phyloP scores from a whole-genome alignment of 2,888 invertebrate genomes.

The Scaptomyza polygonia region DNA sequence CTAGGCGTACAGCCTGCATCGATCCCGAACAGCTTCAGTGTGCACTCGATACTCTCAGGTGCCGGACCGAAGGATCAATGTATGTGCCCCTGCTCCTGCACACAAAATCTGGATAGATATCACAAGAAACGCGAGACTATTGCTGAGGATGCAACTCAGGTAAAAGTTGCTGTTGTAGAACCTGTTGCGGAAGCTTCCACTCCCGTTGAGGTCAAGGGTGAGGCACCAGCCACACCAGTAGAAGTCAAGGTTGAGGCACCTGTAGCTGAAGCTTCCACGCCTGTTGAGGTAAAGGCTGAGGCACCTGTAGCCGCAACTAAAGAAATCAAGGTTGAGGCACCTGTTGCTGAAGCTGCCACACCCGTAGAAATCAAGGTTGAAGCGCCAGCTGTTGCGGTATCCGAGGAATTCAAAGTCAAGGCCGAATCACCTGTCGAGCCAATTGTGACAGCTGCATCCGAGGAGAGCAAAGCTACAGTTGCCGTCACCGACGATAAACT shows the following conservation, averaged over 20 bases:
- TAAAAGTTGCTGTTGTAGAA: conserved; percentile 13
- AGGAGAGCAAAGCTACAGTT: conserved; percentile 12
- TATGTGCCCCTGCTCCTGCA: conserved; percentile 83
- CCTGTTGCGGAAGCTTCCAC: conserved; percentile 28
- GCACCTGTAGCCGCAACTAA: conserved; percentile 21
- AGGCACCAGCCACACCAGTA: conserved; percentile 32
- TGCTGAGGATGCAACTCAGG: conserved; percentile 29
- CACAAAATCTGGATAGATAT: conserved; percentile 79
- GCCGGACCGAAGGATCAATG: conserved; percentile 80
- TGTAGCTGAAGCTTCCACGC: conserved; percentile 24
- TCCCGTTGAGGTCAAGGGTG: conserved; percentile 26
- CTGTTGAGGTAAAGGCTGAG: conserved; percentile 32
- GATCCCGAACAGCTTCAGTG: conserved; percentile 74
- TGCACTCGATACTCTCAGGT: conserved; percentile 75
- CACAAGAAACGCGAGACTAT: conserved; percentile 76
- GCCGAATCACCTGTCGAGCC: conserved; percentile 18
- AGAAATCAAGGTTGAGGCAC: conserved; percentile 30
- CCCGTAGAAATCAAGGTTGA: conserved; percentile 36
- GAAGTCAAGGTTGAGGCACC: conserved; percentile 35
- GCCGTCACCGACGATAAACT: conserved; percentile 30
- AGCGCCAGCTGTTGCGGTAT: conserved; percentile 19
- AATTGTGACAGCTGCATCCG: conserved; percentile 15
- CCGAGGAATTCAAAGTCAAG: conserved; percentile 19
- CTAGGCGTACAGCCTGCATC: conserved; percentile 81
- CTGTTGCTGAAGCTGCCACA: conserved; percentile 29